A percentile compares a stretch with the other conserved stretches of the same genome.
Conservation (phyloP, 2,888 invertebrate species). For the Reticulitermes lucifugus region DNA sequence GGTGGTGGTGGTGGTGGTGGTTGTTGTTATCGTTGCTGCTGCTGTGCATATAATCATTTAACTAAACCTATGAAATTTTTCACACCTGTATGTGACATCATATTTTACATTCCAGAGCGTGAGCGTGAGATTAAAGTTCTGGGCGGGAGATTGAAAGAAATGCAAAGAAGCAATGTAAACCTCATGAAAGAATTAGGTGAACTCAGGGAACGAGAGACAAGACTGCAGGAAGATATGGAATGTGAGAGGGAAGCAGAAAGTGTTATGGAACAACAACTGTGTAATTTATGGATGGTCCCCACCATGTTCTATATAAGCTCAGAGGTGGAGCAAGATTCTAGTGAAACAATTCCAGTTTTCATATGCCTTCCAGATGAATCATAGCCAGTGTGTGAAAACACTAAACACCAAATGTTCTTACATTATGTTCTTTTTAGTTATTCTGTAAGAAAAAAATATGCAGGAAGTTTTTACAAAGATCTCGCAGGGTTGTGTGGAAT, state of each 20-base stretch:
- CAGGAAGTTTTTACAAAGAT: too few species aligned
- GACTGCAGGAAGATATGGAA: conserved; percentile 39
- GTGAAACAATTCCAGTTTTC: conserved; percentile 25
- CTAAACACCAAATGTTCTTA: neutral
- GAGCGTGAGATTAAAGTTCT: conserved; percentile 62
- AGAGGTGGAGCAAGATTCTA: conserved; percentile 38
- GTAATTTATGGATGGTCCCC: conserved; percentile 42
- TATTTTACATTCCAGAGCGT: conserved; percentile 58
- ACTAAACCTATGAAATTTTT: too few species aligned
- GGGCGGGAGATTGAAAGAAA: conserved; percentile 56
- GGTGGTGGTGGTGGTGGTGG: too few species aligned
- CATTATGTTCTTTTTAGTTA: neutral
- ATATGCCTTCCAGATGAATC: conserved; percentile 20
- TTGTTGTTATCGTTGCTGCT: too few species aligned
- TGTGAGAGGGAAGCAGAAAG: conserved; percentile 39
- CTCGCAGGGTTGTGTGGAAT: too few species aligned
- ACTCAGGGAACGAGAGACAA: conserved; percentile 42
- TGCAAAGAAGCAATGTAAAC: conserved; percentile 36
- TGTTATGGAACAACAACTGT: conserved; percentile 44
- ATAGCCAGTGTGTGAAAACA: conserved; percentile 1
- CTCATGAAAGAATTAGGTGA: conserved; percentile 26
- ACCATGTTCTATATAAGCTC: conserved; percentile 39
- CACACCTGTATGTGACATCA: too few species aligned
- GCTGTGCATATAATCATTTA: too few species aligned
- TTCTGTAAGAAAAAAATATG: neutral